Conservation (phyloP, 1,140 invertebrate genomes). For the Drosophila athabasca region DNA sequence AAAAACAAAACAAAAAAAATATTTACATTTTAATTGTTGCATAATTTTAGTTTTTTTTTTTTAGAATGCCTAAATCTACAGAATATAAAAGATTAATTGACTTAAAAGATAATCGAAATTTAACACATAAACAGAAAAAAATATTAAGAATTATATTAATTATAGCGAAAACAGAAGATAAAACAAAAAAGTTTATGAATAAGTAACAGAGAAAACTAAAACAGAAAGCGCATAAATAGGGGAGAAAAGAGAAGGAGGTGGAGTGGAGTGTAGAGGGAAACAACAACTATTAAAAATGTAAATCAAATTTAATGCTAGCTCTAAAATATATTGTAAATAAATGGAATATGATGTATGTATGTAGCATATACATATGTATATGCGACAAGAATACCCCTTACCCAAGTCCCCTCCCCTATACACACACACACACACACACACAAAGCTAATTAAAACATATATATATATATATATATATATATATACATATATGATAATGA, state of each 20-base stretch:
- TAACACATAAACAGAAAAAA: conserved; percentile 32
- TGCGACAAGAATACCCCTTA: conserved; percentile 60
- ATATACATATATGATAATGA: conserved; percentile 22
- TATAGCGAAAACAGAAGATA: conserved; percentile 39
- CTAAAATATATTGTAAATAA: conserved; percentile 75
- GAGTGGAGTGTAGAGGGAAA: conserved; percentile 47
- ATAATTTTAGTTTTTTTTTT: conserved; percentile 82
- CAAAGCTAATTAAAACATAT: conserved; percentile 75
- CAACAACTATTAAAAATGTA: conserved; percentile 78
- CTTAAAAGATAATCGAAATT: conserved; percentile 57
- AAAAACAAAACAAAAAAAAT: conserved; percentile 50
- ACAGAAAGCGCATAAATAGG: conserved; percentile 52
- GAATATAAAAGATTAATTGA: conserved; percentile 54
- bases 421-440: conserved; percentile 50
- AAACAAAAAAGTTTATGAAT: conserved; percentile 43
- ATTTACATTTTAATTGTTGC: conserved; percentile 82
- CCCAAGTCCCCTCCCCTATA: conserved; percentile 55
- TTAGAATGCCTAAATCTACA: conserved; percentile 62
- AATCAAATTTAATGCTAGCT: conserved; percentile 78
- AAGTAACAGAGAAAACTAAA: conserved; percentile 20
- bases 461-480: conserved; percentile 62
- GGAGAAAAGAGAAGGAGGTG: conserved; percentile 29
- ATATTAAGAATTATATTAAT: conserved; percentile 51
- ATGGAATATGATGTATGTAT: conserved; percentile 68
- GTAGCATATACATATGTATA: conserved; percentile 35